phyloP scores from a whole-genome alignment of 2,888 invertebrate species.

The Ophion ventricosus region DNA sequence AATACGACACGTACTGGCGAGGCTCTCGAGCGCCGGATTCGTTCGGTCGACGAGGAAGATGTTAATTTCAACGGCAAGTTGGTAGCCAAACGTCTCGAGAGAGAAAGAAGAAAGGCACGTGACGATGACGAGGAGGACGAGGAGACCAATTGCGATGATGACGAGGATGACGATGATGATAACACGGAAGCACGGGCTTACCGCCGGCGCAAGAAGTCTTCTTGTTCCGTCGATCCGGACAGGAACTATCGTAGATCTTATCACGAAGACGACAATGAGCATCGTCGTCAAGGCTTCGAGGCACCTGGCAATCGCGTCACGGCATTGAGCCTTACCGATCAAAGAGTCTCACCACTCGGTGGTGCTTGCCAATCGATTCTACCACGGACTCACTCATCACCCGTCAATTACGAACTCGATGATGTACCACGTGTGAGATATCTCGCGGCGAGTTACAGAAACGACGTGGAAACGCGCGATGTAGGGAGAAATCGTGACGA shows the following conservation, averaged over 20 bases:
- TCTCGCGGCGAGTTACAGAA: constrained; percentile 48
- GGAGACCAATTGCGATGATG: constrained; percentile 33
- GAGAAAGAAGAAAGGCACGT: constrained; percentile 38
- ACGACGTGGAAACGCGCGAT: constrained; percentile 36
- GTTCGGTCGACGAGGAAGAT: constrained; percentile 27
- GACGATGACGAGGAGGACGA: constrained; percentile 38
- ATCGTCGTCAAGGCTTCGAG: constrained; percentile 38
- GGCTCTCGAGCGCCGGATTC: constrained; percentile 17
- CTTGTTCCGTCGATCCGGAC: constrained; percentile 20
- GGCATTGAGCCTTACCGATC: constrained; percentile 30
- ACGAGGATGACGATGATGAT: constrained; percentile 48
- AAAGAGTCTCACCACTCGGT: constrained; percentile 63
- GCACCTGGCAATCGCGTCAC: constrained; percentile 24
- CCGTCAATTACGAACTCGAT: constrained; percentile 52
- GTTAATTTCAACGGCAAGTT: constrained; percentile 9
- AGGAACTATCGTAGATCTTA: constrained; percentile 49
- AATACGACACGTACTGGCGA: constrained; percentile 21
- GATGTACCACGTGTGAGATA: constrained; percentile 50
- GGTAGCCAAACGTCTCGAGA: constrained; percentile 19
- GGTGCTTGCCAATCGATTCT: constrained; percentile 7
- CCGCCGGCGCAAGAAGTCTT: constrained; percentile 45
- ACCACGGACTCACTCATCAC: constrained; percentile 31
- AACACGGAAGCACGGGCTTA: constrained; percentile 10
- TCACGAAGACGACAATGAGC: constrained; percentile 27
- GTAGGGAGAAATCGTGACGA: constrained; percentile 39